Base-by-base conservation (phyloP, 2,797 vertebrate species). In the Rhinoraja longicauda region DNA sequence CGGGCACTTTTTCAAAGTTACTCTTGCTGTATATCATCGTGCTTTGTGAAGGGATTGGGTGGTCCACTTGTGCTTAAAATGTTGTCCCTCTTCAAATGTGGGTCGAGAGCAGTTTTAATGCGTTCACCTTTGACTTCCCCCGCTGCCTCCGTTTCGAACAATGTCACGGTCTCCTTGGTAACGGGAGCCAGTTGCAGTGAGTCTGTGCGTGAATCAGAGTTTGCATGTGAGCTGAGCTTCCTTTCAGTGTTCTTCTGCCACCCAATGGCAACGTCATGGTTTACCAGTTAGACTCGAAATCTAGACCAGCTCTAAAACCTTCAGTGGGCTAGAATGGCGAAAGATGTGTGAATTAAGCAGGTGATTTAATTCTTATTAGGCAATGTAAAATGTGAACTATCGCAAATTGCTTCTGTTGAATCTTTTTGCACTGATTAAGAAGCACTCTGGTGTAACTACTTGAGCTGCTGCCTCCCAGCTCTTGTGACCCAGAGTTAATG, bases 151-250 rank as follows among this genome's bases (percentile, higher is more conserved):
- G n/a, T 7, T 36, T 36, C 36, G 84, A 67, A 32, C 62, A 36
- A n/a, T 62, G 84, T 67, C 84, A 36, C n/a, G 8, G 84, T 88
- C n/a, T 67, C 84, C 64, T 62, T 67, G 84, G 84, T 62, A 67
- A 88, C 84, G 67, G 67, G 36, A 67, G 62, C 15, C 62, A 59
- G 7, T 82, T 26, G 15, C 53, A 19, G 29, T 86, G 5, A 81
- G 24, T 81, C 45, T 26, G 79, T 29, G 12, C 19, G n/a, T 57
- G n/a, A 86, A 19, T 32, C 62, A 67, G 84, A 64, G n/a, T 19
- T 32, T 88, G 29, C 15, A 9, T 32, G 29, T 36, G 84, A 64
- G 29, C 59, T 88, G 84, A 67, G 15, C 64, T 88, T 36, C 62
- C 32, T 88, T 88, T 64, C 10, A 67, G 84, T 67, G n/a, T 67